Conservation (phyloP, 64 coral and sea anemone genomes). For the Platygyra sinensis region DNA sequence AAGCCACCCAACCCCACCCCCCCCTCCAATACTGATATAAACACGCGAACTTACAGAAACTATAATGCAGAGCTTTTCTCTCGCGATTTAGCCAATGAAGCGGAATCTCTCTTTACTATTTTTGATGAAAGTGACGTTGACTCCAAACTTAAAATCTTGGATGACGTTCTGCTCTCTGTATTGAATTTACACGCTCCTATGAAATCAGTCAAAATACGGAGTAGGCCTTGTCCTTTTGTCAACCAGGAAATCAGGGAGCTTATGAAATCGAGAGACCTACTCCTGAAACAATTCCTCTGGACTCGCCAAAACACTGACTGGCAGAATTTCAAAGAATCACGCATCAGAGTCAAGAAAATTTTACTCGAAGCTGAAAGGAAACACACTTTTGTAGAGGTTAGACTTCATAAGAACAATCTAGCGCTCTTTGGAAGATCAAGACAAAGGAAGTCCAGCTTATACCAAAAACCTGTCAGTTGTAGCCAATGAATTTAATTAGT, state of each 20-base stretch:
- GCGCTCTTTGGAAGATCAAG: slow-evolving; percentile 32
- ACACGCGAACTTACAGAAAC: slow-evolving; percentile 26
- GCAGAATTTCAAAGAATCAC: slow-evolving; percentile 12
- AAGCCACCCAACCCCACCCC: slow-evolving; percentile 11
- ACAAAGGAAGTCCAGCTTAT: not conserved
- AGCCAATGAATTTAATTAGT: slow-evolving; percentile 36
- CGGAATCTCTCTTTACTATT: slow-evolving; percentile 13
- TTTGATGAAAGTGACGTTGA: slow-evolving; percentile 22
- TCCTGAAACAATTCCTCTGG: slow-evolving; percentile 8
- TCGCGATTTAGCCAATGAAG: slow-evolving; percentile 6
- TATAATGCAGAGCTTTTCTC: slow-evolving; percentile 17
- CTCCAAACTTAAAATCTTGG: not conserved
- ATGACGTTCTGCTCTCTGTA: not conserved
- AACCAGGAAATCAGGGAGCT: slow-evolving; percentile 34
- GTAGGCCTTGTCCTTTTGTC: slow-evolving; percentile 53
- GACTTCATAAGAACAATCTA: slow-evolving; percentile 21
- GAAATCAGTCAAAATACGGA: slow-evolving; percentile 37
- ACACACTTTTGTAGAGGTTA: slow-evolving; percentile 37
- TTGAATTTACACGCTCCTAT: slow-evolving; percentile 30
- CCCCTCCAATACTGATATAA: not conserved
- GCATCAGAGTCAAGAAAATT: slow-evolving; percentile 16
- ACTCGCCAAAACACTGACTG: not conserved
- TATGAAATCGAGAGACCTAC: slow-evolving; percentile 13
- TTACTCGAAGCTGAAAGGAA: slow-evolving; percentile 41
- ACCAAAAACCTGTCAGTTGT: slow-evolving; percentile 13